These are phyloP conservation scores for Botia almorhae DNA, from an alignment of 2,797 vertebrate genomes.

Conservation along the genomic window DNA sequence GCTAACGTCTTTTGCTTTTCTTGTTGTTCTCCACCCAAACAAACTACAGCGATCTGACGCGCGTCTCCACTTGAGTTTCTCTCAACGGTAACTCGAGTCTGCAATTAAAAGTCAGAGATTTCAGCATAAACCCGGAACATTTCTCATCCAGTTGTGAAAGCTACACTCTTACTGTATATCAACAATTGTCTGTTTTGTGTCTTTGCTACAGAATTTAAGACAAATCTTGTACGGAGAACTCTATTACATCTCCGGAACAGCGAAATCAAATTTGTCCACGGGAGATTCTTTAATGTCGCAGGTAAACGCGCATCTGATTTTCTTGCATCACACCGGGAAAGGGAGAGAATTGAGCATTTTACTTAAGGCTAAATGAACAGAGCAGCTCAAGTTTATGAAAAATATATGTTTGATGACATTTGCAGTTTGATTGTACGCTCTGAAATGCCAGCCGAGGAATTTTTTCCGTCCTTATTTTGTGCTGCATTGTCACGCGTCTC, in stretches of 20 bases:
- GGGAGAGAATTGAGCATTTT: not conserved
- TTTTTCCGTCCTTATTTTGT: slow-evolving; percentile 16
- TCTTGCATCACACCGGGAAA: not conserved
- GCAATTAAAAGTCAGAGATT: no score
- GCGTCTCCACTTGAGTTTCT: no score
- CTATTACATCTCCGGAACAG: not conserved
- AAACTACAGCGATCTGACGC: no score
- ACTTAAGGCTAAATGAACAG: not conserved
- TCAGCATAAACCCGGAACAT: no score
- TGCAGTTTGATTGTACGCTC: not conserved
- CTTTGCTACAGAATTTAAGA: not conserved
- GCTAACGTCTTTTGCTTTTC: no score
- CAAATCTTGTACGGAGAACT: not conserved
- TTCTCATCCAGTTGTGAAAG: no score
- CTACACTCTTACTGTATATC: not conserved
- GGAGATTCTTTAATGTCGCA: not conserved
- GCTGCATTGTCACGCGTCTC: slow-evolving; percentile 7
- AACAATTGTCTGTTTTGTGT: not conserved
- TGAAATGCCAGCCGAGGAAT: slow-evolving; percentile 21
- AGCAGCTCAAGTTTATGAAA: not conserved
- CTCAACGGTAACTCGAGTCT: no score
- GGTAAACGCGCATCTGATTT: slow-evolving; percentile 1
- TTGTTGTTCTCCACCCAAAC: no score
- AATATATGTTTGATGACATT: slow-evolving; percentile 25
- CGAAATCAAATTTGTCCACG: not conserved